Base-by-base conservation (phyloP, 2,888 invertebrate species). In the Drosophila cracens region DNA sequence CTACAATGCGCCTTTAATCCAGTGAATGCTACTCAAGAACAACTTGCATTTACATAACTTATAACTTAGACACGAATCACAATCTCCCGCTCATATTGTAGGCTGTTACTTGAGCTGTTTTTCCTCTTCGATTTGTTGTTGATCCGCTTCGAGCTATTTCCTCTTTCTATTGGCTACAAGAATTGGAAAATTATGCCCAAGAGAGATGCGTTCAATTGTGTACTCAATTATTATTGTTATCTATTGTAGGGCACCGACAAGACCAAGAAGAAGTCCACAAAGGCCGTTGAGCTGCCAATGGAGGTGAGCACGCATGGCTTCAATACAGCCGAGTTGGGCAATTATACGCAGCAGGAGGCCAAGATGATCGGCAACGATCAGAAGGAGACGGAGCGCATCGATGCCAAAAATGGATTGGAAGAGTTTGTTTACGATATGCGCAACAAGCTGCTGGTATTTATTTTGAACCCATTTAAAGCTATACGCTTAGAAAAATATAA, bases 361-460 rank as follows among this genome's bases (percentile, higher is more conserved):
- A 96, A 96, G 93, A 97, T 97, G 96, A 95, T 96, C 87, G 95
- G 95, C 63, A 96, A 96, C 86, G 99, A 99, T 93, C 95, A 96
- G 72, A 96, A 97, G 91, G 99, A 99, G 94, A 99, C 98, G 89
- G 98, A 99, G 92, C 96, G 99, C 57, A 96, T 97, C 7, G 99
- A 99, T 93, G 98, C 98, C 1, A 97, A 99, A 90, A 99, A 99
- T 93, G 97, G 98, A 4, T 95, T 99, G 0, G 99, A 99, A 93
- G 99, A 99, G 93, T 99, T 98, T 91, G 98, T 99, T 36, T 99
- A 99, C 92, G 99, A 99, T 88, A 95, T 99, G 93, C 95, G 99
- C 64, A 97, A 97, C 70, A 98, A 98, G 92, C 93, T 99, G 62
- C 95, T 95, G 48, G 93, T 93, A 85, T 70, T 58, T 57, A 1